phyloP scores from a whole-genome alignment of 2,113 vertebrate species.

The Danionella cerebrum region DNA sequence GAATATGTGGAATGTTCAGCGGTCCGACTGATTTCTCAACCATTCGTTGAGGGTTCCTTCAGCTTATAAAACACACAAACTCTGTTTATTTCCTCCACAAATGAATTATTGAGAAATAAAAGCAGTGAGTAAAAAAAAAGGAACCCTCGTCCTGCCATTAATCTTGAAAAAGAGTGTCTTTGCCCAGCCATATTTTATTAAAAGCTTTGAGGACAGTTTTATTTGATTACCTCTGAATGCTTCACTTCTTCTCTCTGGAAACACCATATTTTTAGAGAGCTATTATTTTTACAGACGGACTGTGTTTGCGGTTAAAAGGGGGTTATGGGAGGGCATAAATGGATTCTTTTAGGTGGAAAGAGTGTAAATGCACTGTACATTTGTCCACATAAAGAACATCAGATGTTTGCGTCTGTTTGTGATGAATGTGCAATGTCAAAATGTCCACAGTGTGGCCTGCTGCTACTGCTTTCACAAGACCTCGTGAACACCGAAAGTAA shows the following conservation, averaged over 20 bases:
- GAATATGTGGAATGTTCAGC: not conserved
- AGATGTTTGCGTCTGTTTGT: constrained; percentile 31
- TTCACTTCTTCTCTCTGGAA: constrained; percentile 15
- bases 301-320: constrained; percentile 25
- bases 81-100: constrained; percentile 20
- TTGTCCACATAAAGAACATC: constrained; percentile 32
- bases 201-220: constrained; percentile 29
- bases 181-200: constrained; percentile 48
- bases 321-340: not conserved
- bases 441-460: not conserved
- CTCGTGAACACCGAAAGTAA: not conserved
- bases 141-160: constrained; percentile 25
- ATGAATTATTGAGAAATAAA: constrained; percentile 58
- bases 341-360: constrained; percentile 16
- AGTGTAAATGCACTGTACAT: constrained; percentile 33
- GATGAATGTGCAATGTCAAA: constrained; percentile 32
- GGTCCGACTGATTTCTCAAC: constrained; percentile 23
- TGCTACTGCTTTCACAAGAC: not conserved
- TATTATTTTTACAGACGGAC: constrained; percentile 41
- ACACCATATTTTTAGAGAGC: constrained; percentile 31
- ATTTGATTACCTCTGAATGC: constrained; percentile 29
- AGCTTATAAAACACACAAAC: constrained; percentile 25
- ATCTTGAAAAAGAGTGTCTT: constrained; percentile 45
- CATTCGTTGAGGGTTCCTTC: constrained; percentile 32
- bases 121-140: constrained; percentile 29